Conservation (phyloP, 2,888 invertebrate species). For the Tuta absoluta region DNA sequence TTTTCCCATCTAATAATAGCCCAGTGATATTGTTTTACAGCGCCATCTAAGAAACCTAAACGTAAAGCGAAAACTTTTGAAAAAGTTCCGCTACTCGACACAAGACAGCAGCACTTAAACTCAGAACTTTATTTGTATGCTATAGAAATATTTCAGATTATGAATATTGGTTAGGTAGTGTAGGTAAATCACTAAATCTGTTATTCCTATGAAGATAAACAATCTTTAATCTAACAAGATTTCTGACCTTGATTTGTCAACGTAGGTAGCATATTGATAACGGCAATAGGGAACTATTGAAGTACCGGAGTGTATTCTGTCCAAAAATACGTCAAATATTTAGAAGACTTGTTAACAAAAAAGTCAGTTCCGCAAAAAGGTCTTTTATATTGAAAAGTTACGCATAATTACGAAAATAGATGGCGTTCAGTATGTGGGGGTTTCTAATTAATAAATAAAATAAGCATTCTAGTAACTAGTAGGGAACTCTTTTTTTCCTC, state of each 20-base stretch:
- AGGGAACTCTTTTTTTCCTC: too few species aligned
- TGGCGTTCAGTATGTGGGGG: too few species aligned
- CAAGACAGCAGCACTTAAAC: constrained; percentile 52
- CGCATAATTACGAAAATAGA: too few species aligned
- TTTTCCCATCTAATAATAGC: neutral
- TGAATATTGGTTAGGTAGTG: too few species aligned
- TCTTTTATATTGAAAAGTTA: neutral
- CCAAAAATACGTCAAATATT: neutral
- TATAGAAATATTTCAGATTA: too few species aligned
- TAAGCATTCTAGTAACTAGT: too few species aligned
- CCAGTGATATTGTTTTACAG: neutral
- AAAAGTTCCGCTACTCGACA: constrained; percentile 53
- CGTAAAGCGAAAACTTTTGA: constrained; percentile 7
- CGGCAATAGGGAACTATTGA: neutral
- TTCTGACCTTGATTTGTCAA: neutral
- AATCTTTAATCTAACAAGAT: neutral
- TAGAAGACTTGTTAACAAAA: neutral
- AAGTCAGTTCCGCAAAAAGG: constrained; percentile 20
- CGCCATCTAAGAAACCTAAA: constrained; percentile 3
- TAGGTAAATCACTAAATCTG: too few species aligned
- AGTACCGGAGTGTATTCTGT: neutral
- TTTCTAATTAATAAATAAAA: too few species aligned
- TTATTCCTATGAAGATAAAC: too few species aligned
- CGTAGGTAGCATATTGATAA: neutral
- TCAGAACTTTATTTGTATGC: too few species aligned